phyloP scores from a whole-genome alignment of 35 echinoderm and acorn worm species.

The Eucidaris tribuloides region DNA sequence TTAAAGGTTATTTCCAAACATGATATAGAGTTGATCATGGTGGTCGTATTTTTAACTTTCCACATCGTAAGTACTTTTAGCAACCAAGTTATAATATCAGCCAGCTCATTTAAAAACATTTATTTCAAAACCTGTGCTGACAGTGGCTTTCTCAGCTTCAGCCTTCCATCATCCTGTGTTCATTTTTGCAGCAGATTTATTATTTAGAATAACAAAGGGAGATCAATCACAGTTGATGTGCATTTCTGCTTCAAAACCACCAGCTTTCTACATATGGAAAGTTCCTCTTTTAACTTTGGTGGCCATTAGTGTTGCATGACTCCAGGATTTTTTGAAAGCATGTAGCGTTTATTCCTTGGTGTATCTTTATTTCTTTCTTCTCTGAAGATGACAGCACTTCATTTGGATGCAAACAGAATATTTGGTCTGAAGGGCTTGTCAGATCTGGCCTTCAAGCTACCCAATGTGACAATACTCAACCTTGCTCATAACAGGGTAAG shows the following conservation, averaged over 20 bases:
- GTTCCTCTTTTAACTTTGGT: background rate
- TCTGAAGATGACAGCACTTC: constrained; percentile 1
- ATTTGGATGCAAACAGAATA: constrained; percentile 28
- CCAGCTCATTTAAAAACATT: too few species aligned
- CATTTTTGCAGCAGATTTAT: too few species aligned
- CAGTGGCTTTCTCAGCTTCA: too few species aligned
- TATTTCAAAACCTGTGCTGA: too few species aligned
- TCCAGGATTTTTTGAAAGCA: background rate
- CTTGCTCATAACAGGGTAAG: constrained; percentile 41
- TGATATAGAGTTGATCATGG: too few species aligned
- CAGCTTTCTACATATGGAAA: background rate
- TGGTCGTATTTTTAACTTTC: too few species aligned
- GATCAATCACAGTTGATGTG: background rate
- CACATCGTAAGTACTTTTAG: too few species aligned
- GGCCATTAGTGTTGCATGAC: background rate
- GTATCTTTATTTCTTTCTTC: background rate
- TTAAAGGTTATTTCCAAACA: too few species aligned
- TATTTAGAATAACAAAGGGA: background rate
- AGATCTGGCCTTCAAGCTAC: constrained; percentile 28
- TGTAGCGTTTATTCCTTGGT: background rate
- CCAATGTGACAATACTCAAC: constrained; percentile 20
- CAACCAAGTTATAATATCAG: too few species aligned
- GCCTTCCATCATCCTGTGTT: too few species aligned
- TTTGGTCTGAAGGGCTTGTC: constrained; percentile 25
- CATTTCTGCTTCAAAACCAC: background rate